Base-by-base conservation (phyloP, 2,888 invertebrate genomes). In the Dioctria linearis region DNA sequence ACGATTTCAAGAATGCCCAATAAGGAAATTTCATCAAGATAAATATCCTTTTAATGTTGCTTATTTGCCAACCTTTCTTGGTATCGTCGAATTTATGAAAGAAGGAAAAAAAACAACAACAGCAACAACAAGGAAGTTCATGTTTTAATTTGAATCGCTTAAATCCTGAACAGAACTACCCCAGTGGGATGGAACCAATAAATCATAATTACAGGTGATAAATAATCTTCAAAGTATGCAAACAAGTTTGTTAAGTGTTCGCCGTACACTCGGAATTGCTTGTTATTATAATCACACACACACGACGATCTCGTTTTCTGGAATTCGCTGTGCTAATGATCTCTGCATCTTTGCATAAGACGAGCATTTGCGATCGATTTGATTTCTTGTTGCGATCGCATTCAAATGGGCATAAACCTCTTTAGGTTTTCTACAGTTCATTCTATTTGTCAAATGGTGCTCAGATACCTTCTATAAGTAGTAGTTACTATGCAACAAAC, bases 191-290 rank as follows among this genome's bases (percentile, higher is more conserved):
- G 25, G 42, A 11, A 65, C 9, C 51, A 59, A 75, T 75, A 75
- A 75, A 75, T 75, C 59, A 75, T 75, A 75, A 75, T 75, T 75
- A 75, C 73, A 75, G 73, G 73, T 75, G 73, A 75, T 75, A 75
- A 75, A 75, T 75, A 75, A 75, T 75, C 59, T 59, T 42, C 73
- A 59, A 25, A 75, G 59, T 75, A 75, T 75, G 73, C 73, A 75
- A 75, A 75, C 73, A 75, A 59, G 73, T 75, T 59, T 75, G 59
- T 69, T 69, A 69, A 69, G 69, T 69, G 69, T 11, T 46, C 11
- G 51, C n/a, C 61, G 49, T 11, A 51, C 69, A 9, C 69, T 61
- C 43, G n/a, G 49, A 39, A 39, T 43, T n/a, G 11, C 69, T 51
- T 39, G 69, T 49, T 69, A 69, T 39, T 37, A 43, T 75, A 0